phyloP scores from a whole-genome alignment of 2,888 invertebrate genomes.

The Morpho helenor region DNA sequence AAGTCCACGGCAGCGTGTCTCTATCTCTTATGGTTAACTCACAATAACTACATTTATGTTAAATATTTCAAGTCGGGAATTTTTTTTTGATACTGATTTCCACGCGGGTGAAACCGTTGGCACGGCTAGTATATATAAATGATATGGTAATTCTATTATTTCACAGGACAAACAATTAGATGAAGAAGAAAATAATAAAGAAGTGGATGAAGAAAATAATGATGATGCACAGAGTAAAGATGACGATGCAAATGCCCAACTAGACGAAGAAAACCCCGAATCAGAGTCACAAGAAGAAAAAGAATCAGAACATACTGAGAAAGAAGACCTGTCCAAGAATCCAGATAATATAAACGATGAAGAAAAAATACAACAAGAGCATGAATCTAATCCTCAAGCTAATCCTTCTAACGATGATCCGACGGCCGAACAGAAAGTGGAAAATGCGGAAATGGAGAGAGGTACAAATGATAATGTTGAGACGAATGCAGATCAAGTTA shows the following conservation, averaged over 20 bases:
- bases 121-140: no score
- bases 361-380: constrained; percentile 62
- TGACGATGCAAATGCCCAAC: constrained; percentile 45
- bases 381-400: constrained; percentile 72
- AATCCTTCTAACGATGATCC: constrained; percentile 71
- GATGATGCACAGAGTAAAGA: constrained; percentile 33
- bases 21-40: no score
- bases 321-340: constrained; percentile 62
- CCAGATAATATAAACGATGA: constrained; percentile 61
- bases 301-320: constrained; percentile 28
- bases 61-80: no score
- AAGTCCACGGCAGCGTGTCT: no score
- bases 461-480: constrained; percentile 73
- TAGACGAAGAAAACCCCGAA: constrained; percentile 44
- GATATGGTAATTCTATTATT: neutral
- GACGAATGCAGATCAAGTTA: constrained; percentile 65
- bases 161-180: constrained; percentile 13
- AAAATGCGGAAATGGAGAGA: constrained; percentile 68
- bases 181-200: constrained; percentile 63
- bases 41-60: no score
- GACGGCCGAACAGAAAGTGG: constrained; percentile 65
- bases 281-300: constrained; percentile 37
- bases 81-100: no score
- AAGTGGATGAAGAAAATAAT: constrained; percentile 58
- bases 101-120: no score